Evolutionary conservation across 2,888 invertebrate genomes (phyloP).

Genomic region (Crossocerus cetratus): DNA sequence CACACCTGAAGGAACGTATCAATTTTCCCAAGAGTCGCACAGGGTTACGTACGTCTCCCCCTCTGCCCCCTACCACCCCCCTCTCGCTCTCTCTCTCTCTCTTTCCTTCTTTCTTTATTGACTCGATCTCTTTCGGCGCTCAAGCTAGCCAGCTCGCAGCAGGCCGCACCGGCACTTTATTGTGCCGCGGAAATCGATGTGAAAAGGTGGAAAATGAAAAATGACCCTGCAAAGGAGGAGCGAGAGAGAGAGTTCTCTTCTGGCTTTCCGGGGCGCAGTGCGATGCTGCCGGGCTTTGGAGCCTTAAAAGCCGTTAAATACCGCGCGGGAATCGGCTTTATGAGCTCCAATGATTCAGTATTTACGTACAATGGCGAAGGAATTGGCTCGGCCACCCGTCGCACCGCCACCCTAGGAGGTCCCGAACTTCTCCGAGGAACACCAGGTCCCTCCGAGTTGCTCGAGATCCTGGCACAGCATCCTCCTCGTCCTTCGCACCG

Average conservation of each 20-base stretch:
- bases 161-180: conserved; percentile 50
- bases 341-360: conserved; percentile 69
- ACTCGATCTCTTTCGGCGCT: conserved; percentile 3
- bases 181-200: conserved; percentile 63
- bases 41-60: neutral
- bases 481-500: neutral
- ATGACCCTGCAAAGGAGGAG: conserved; percentile 49
- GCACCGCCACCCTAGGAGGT: conserved; percentile 66
- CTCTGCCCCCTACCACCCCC: neutral
- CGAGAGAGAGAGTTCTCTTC: conserved; percentile 26
- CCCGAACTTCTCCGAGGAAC: conserved; percentile 46
- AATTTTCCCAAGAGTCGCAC: conserved; percentile 53
- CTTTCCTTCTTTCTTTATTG: neutral
- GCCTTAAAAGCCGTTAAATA: conserved; percentile 71
- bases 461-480: neutral
- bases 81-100: neutral
- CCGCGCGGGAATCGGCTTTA: conserved; percentile 55
- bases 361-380: conserved; percentile 70
- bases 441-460: neutral
- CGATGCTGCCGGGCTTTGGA: conserved; percentile 17
- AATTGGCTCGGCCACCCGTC: conserved; percentile 69
- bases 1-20: conserved; percentile 41
- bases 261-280: conserved; percentile 30
- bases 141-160: conserved; percentile 17
- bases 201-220: conserved; percentile 65